Percentiles rank a stretch among this genome's conserved stretches.
Evolutionary conservation across 2,113 vertebrate genomes (phyloP).

Genomic region (Lycocorax pyrrhopterus): DNA sequence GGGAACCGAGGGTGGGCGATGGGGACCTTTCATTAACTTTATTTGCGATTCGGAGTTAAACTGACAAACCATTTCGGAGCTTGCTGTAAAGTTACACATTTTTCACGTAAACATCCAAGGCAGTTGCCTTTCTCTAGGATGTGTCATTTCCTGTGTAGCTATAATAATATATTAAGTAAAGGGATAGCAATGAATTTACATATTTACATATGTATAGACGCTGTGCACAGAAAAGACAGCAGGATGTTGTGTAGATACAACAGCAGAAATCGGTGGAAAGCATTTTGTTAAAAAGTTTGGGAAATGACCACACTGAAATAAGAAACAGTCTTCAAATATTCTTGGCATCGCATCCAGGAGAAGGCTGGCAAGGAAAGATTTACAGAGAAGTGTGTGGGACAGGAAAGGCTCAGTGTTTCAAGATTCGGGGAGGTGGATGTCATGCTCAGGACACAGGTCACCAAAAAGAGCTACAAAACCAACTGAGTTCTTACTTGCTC

Average conservation of each 20-base stretch:
- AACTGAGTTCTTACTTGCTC: conserved; percentile 7
- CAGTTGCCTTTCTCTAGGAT: conserved; percentile 26
- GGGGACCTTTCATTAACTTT: not conserved
- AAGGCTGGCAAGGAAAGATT: not conserved
- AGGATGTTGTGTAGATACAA: not conserved
- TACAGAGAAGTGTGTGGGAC: not conserved
- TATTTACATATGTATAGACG: not conserved
- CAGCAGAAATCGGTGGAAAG: not conserved
- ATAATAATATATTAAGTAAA: conserved; percentile 14
- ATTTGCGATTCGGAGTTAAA: not conserved
- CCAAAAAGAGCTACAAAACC: conserved; percentile 1
- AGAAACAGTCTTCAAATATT: conserved; percentile 5
- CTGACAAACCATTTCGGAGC: not conserved
- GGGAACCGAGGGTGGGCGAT: not conserved
- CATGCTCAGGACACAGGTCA: not conserved
- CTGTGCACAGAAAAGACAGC: not conserved
- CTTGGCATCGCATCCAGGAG: not conserved
- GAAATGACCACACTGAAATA: not conserved
- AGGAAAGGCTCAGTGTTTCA: not conserved
- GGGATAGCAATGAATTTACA: not conserved
- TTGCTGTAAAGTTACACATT: conserved; percentile 3
- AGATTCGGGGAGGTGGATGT: not conserved
- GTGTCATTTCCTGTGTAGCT: conserved; percentile 52
- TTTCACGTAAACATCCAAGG: conserved; percentile 33
- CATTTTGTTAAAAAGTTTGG: not conserved